Percentiles rank a stretch among this genome's conserved stretches.
Evolutionary conservation across 2,888 invertebrate species (phyloP).

Genomic region (Coenonympha glycerion): DNA sequence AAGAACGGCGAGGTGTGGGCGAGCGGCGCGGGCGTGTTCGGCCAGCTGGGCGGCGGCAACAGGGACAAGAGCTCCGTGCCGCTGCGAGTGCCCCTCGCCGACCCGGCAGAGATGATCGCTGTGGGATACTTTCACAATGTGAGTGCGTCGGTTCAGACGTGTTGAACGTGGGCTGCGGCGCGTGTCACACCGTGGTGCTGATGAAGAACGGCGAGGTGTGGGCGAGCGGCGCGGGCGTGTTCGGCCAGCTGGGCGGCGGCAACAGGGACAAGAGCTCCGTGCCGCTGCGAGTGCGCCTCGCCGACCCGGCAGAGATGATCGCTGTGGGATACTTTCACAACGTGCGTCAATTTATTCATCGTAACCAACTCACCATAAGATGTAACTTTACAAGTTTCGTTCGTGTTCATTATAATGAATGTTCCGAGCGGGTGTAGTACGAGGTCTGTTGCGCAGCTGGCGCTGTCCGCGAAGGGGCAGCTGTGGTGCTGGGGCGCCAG

Average conservation of each 20-base stretch:
- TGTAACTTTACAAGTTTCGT: too few relatives aligned
- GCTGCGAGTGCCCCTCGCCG: constrained; percentile 54
- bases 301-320: constrained; percentile 57
- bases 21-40: constrained; percentile 85
- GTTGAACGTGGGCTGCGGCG: constrained; percentile 75
- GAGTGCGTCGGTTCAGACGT: constrained; percentile 43
- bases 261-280: constrained; percentile 77
- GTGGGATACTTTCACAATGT: constrained; percentile 81
- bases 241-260: constrained; percentile 83
- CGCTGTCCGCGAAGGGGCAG: constrained; percentile 61
- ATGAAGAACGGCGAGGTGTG: constrained; percentile 81
- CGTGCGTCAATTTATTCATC: constrained; percentile 60
- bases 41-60: constrained; percentile 80
- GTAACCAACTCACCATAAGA: too few relatives aligned
- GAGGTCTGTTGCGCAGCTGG: constrained; percentile 62
- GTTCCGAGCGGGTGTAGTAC: too few relatives aligned
- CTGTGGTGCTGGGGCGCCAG: constrained; percentile 79
- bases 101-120: constrained; percentile 62
- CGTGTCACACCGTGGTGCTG: constrained; percentile 84
- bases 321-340: constrained; percentile 80
- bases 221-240: constrained; percentile 83
- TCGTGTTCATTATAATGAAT: too few relatives aligned
- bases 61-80: constrained; percentile 79
- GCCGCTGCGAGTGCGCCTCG: constrained; percentile 69
- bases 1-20: constrained; percentile 81